Conservation (phyloP, 2,113 vertebrate genomes). For the Pionites leucogaster region DNA sequence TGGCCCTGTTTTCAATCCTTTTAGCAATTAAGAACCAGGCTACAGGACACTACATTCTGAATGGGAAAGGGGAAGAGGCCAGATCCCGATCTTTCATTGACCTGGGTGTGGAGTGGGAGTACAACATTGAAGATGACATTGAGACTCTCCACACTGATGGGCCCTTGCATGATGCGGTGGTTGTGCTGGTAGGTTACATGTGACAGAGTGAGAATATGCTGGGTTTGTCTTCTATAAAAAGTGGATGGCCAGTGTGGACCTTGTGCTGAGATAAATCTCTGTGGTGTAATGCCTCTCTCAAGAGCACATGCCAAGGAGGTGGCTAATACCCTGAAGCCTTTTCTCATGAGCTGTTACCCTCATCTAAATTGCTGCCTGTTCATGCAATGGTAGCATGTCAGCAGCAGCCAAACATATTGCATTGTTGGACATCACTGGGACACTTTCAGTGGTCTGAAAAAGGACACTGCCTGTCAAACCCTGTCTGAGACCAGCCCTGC, state of each 20-base stretch:
- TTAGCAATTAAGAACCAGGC: conserved; percentile 98
- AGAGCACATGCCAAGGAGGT: fast-evolving
- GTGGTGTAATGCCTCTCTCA: background rate
- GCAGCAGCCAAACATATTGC: background rate
- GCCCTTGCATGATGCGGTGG: conserved; percentile 88
- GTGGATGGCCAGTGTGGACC: fast-evolving
- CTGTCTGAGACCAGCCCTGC: no score
- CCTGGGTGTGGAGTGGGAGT: conserved; percentile 95
- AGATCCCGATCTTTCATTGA: conserved; percentile 91
- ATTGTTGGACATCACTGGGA: background rate
- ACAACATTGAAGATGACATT: conserved; percentile 84
- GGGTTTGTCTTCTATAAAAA: background rate
- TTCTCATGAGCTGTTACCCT: background rate
- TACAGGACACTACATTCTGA: conserved; percentile 96
- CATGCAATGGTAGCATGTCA: fast-evolving
- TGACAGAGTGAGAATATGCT: background rate
- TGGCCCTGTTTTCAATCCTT: conserved; percentile 3
- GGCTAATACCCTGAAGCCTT: background rate
- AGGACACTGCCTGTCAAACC: fast-evolving
- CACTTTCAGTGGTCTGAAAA: background rate
- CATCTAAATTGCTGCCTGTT: background rate
- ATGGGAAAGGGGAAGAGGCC: conserved; percentile 90
- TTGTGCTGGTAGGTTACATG: conserved; percentile 85
- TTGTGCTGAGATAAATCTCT: background rate
- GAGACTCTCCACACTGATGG: conserved; percentile 93